Conservation (phyloP, 2,888 invertebrate species). For the Metellina segmentata region DNA sequence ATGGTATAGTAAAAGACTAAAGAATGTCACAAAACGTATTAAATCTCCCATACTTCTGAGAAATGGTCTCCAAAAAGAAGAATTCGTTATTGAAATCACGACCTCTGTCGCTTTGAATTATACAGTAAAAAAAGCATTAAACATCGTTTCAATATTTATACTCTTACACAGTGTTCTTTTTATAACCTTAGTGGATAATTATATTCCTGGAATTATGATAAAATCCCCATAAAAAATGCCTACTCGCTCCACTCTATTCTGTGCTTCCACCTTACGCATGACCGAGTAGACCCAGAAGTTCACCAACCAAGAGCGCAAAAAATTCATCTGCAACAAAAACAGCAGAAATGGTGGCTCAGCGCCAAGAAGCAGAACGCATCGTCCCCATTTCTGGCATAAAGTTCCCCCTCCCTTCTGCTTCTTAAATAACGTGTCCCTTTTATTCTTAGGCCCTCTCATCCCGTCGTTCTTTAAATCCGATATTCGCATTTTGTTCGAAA, state of each 20-base stretch:
- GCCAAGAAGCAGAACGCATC: slow-evolving; percentile 36
- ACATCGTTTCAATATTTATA: not conserved
- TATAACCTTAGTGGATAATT: not conserved
- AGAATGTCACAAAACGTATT: no score
- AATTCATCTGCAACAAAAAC: slow-evolving; percentile 5
- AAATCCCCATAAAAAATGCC: not conserved
- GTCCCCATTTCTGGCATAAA: slow-evolving; percentile 26
- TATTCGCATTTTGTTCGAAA: slow-evolving; percentile 24
- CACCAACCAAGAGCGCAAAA: not conserved
- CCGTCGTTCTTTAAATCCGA: slow-evolving; percentile 19
- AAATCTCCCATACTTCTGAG: no score
- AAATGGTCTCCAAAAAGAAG: no score
- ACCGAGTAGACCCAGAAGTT: slow-evolving; percentile 28
- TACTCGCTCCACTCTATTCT: no score
- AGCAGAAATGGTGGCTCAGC: slow-evolving; percentile 9
- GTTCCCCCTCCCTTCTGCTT: not conserved
- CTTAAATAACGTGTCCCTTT: slow-evolving; percentile 46
- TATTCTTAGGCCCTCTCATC: slow-evolving; percentile 20
- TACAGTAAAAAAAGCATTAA: no score
- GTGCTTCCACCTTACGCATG: slow-evolving; percentile 24
- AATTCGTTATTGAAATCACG: no score
- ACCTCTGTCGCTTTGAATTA: no score
- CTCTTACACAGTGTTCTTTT: not conserved
- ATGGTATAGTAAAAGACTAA: no score
- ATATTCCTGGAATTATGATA: not conserved